Base-by-base conservation (phyloP, 2,888 invertebrate genomes). In the Epirrhoe alternata region DNA sequence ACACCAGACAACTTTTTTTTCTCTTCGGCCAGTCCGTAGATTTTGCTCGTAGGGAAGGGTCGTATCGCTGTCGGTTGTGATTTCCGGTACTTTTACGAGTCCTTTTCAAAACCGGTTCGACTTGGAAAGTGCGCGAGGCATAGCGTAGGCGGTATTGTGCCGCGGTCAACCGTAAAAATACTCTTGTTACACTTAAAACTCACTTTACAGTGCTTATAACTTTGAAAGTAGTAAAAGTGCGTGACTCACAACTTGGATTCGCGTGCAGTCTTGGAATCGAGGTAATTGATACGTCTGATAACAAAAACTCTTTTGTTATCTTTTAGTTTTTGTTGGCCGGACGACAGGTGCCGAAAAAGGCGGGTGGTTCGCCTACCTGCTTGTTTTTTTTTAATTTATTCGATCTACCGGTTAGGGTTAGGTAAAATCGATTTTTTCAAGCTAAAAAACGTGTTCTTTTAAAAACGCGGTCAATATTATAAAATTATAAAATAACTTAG, bases 41-140 rank as follows among this genome's bases (percentile, higher is more conserved):
- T 77, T 77, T 73, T 81, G 76, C 75, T 83, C 75, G 73, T 68
- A 42, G 74, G 62, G 82, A 74, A 80, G 76, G 66, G 60, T 70
- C 77, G 86, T 79, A 70, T 70, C 76, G 80, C 74, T 80, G 69
- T 75, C 66, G 71, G 72, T 70, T 70, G 62, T 77, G 77, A 30
- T 64, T 12, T 61, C 64, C 61, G 61, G 81, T 86, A 91, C 90
- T 90, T 90, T 90, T 90, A 88, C 90, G 91, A 85, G 80, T 83
- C 81, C 79, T 85, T 82, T 77, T 76, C 84, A 90, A 89, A 90
- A 89, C 91, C 89, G 91, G 89, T 90, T 62, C 67, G 55, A n/a
- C 51, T 67, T 89, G 81, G 88, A 90, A 91, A 91, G 91, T 91
- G 86, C 79, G 77, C 76, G 82, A 90, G 90, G 91, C 89, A 90